A percentile compares a stretch with the other conserved stretches of the same genome.
phyloP scores from a whole-genome alignment of 1,140 invertebrate species.

The Alviniconcha marisindica region DNA sequence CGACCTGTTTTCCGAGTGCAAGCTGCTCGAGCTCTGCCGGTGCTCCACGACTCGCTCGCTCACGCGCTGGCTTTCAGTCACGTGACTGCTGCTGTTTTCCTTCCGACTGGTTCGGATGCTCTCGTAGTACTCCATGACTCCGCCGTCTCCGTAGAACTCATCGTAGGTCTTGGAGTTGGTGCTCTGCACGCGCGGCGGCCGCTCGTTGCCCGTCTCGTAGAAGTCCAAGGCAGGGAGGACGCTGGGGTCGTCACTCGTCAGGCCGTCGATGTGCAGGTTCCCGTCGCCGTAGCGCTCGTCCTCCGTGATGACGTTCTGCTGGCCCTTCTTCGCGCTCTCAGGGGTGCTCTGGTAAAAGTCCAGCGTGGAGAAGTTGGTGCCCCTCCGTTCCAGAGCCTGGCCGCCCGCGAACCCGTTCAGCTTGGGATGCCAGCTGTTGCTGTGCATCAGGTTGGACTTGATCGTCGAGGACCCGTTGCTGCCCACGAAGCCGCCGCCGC shows the following conservation, averaged over 20 bases:
- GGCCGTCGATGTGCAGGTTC: not conserved
- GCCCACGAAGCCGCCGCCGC: slow-evolving; percentile 27
- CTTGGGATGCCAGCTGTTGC: slow-evolving; percentile 55
- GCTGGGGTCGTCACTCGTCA: slow-evolving; percentile 32
- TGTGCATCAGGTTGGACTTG: slow-evolving; percentile 44
- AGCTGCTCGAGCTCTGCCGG: not conserved
- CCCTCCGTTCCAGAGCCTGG: not conserved
- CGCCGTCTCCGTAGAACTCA: slow-evolving; percentile 37
- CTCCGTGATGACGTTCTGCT: slow-evolving; percentile 6
- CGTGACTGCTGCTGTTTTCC: not conserved
- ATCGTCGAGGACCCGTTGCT: slow-evolving; percentile 40
- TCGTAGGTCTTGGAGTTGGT: slow-evolving; percentile 29
- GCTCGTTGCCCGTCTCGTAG: slow-evolving; percentile 30
- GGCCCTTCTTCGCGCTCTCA: not conserved
- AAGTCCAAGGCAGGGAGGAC: slow-evolving; percentile 22
- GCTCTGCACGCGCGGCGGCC: slow-evolving; percentile 12
- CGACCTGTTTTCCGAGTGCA: not conserved
- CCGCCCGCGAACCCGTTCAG: slow-evolving; percentile 37
- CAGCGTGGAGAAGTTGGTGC: slow-evolving; percentile 11
- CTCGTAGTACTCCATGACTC: slow-evolving; percentile 36
- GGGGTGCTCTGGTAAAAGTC: slow-evolving; percentile 11
- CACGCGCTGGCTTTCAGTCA: not conserved
- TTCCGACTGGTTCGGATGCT: slow-evolving; percentile 17
- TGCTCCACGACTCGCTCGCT: not conserved
- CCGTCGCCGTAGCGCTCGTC: slow-evolving; percentile 24